Evolutionary conservation across 2,888 invertebrate genomes (phyloP).

Genomic region (Chrysina gloriosa): DNA sequence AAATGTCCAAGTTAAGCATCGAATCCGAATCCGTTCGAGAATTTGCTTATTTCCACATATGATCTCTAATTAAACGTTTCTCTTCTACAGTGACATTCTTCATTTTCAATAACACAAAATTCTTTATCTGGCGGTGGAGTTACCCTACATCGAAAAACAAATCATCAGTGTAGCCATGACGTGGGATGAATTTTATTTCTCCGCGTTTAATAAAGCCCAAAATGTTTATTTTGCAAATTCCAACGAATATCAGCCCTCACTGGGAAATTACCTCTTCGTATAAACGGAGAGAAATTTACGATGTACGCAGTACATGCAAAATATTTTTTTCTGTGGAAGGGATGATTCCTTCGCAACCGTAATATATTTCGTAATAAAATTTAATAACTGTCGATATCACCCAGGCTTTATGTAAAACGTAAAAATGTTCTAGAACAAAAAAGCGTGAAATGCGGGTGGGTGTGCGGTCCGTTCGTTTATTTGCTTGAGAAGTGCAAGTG

Average conservation of each 20-base stretch:
- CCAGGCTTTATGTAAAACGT: constrained; percentile 38
- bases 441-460: constrained; percentile 42
- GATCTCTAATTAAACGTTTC: too few species aligned
- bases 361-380: constrained; percentile 39
- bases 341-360: constrained; percentile 21
- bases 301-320: constrained; percentile 30
- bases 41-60: too few species aligned
- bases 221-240: constrained; percentile 18
- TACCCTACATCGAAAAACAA: too few species aligned
- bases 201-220: constrained; percentile 14
- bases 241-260: neutral
- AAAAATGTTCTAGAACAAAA: constrained; percentile 42
- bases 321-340: constrained; percentile 19
- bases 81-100: too few species aligned
- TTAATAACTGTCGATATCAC: constrained; percentile 44
- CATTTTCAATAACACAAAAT: too few species aligned
- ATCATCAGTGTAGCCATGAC: too few species aligned
- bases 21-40: too few species aligned
- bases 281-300: neutral
- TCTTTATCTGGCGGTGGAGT: too few species aligned
- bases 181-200: neutral
- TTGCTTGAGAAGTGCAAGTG: constrained; percentile 33
- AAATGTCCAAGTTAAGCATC: too few species aligned
- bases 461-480: constrained; percentile 38
- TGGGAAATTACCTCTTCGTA: constrained; percentile 7